phyloP scores from a whole-genome alignment of 2,888 invertebrate genomes.

The Eledone cirrhosa region DNA sequence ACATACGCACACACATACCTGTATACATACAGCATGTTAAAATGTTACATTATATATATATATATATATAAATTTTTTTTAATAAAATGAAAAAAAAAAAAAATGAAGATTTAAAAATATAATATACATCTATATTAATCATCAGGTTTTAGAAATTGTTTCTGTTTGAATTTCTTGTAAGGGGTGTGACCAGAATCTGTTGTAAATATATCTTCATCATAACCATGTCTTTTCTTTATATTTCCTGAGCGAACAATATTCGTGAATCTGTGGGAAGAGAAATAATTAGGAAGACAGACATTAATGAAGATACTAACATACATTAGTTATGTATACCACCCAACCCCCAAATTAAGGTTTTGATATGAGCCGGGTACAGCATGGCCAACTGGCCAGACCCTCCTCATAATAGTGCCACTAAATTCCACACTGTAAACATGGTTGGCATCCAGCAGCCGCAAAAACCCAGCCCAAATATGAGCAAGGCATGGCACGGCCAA shows the following conservation, averaged over 20 bases:
- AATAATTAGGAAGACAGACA: background rate
- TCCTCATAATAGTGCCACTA: no score
- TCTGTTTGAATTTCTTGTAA: background rate
- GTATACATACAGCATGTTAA: no score
- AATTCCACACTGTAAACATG: no score
- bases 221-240: slow-evolving; percentile 6
- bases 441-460: no score
- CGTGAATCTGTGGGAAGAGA: background rate
- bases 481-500: no score
- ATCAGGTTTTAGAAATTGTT: slow-evolving; percentile 5
- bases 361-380: background rate
- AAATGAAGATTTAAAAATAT: background rate
- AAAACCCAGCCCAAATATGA: no score
- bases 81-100: background rate
- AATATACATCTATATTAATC: slow-evolving; percentile 3
- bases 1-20: no score
- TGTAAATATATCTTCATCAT: background rate
- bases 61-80: background rate
- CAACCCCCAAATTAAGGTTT: no score
- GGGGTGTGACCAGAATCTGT: background rate
- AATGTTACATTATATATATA: slow-evolving; percentile 3
- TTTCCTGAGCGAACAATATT: slow-evolving; percentile 4
- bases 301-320: background rate
- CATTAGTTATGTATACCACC: no score
- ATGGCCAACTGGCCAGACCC: no score